Evolutionary conservation across 2,797 vertebrate species (phyloP), one percentile per base, ranked within the genome.

Genomic region (Gadopsis marmoratus): DNA sequence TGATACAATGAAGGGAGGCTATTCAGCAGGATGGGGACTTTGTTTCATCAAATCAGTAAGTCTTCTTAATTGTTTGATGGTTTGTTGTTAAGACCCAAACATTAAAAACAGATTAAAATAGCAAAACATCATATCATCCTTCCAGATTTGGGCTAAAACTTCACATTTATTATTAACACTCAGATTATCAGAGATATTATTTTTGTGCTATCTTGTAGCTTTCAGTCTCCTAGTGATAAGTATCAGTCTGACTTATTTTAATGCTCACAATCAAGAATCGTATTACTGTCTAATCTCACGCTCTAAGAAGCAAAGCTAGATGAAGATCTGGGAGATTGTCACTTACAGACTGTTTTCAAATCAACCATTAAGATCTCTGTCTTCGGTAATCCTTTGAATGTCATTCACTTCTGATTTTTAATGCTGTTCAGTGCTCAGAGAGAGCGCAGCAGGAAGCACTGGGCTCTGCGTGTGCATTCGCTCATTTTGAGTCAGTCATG

Each of bases 291-390:
- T 91, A 89, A 92, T 92, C 90, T 93, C 87, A 85, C 45, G 76
- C 91, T 91, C 77, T 82, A 71, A 91, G 81, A 88, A 87, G 82
- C 86, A 90, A 89, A 86, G 88, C 86, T 66, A 69, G 86, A 88
- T 82, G 79, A 79, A 81, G 87, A 90, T 91, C 84, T 65, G 73
- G 74, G 85, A 86, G 88, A 87, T 89, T 92, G 89, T 87, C 71
- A 86, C 89, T 87, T 84, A 72, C 85, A 83, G 69, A 70, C 80
- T 83, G 82, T 82, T 91, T 81, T 86, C 74, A 87, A 88, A 93
- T 93, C 90, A 89, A 79, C 83, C 86, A 81, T 91, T 87, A 89
- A 89, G 85, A 93, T 93, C 89, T 87, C 67, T 37, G 67, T 89
- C 81, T 82, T 78, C 17, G 37, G 81, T 88, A 91, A 92, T 90